Evolutionary conservation across 2,113 vertebrate species (phyloP), one percentile per base, ranked within the genome.

Genomic region (Conger conger): DNA sequence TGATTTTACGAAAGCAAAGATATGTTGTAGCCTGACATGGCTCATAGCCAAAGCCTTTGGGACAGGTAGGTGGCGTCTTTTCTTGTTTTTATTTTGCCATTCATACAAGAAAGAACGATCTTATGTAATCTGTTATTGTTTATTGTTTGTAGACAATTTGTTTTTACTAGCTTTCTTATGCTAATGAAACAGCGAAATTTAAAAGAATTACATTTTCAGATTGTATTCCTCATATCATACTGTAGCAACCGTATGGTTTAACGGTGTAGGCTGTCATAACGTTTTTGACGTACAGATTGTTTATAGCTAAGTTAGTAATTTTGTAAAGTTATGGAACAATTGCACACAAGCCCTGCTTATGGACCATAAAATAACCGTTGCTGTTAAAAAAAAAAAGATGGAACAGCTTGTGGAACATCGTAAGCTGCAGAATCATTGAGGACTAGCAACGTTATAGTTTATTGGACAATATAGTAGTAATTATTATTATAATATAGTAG

Each of bases 21-120:
- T 97, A 91, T 96, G 96, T 91, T 97, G 97, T 92, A 99, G 96
- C 92, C 95, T 99, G 88, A 96, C 96, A 89, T 99, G 98, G 98
- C 95, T 99, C 85, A 96, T 98, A 90, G 93, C 97, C 93, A 99
- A 99, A 93, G 97, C 98, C 82, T 98, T 97, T 86, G 97, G 98
- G 90, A 96, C 98, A 96, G 98, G 98, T 99, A 96, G 92, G 97
- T 88, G 94, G 91, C 86, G 90, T 89, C 87, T 81, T 83, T 92
- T 88, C 90, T 36, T 90, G 81, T 86, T 79, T 79, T 78, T 80
- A 81, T 81, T 85, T 53, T 16, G 9, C 45, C 63, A 33, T 57
- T 76, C 42, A 50, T 42, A 83, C 20, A 8, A 40, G 38, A 81
- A 45, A 73, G 36, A 45, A 17, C 33, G 50, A 30, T 38, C 23